These are phyloP conservation scores for Stenodera caucasica DNA, from an alignment of 2,888 invertebrate species.

Conservation along the genomic window DNA sequence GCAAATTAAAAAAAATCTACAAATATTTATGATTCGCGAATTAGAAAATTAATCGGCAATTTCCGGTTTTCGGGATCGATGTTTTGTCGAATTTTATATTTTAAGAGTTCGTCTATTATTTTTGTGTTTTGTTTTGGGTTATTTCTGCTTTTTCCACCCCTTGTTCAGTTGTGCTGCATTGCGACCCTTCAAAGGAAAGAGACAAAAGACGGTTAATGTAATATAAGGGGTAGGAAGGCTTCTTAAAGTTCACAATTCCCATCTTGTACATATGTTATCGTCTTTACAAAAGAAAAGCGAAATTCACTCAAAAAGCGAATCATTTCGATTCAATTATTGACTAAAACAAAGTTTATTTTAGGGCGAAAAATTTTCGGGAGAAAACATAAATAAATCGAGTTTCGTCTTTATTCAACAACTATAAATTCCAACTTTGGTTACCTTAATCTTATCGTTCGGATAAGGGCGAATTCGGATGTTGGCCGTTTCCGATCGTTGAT, in stretches of 20 bases:
- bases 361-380: no score
- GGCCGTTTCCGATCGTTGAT: slow-evolving; percentile 38
- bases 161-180: background rate
- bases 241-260: background rate
- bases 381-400: background rate
- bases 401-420: background rate
- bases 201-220: background rate
- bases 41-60: background rate
- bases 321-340: background rate
- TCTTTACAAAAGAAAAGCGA: background rate
- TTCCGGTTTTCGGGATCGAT: no score
- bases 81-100: background rate
- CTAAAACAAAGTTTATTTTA: background rate
- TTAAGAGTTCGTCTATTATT: no score
- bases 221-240: background rate
- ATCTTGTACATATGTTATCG: slow-evolving; percentile 1
- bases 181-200: background rate
- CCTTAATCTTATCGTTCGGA: slow-evolving; percentile 49
- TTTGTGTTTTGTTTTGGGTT: background rate
- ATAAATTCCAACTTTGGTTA: slow-evolving; percentile 20
- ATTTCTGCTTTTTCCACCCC: background rate
- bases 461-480: slow-evolving; percentile 46
- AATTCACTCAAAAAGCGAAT: background rate
- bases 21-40: background rate
- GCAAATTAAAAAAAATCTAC: background rate